Percentiles rank a stretch among this genome's conserved stretches.
Evolutionary conservation across 2,113 vertebrate species (phyloP).

Genomic region (Chinchilla lanigera): DNA sequence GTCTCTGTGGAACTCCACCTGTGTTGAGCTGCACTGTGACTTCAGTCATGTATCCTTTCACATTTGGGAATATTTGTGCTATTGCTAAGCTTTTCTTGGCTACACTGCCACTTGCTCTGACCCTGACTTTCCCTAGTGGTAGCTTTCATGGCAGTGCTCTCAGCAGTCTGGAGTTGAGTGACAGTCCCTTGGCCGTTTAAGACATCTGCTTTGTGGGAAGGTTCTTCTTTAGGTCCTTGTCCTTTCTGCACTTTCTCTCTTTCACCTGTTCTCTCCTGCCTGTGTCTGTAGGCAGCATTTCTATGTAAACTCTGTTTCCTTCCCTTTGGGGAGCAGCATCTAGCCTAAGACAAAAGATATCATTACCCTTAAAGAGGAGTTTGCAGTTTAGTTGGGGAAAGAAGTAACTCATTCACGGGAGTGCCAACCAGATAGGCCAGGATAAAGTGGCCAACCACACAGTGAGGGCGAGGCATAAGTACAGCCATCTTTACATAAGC

Average conservation of each 20-base stretch:
- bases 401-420: neutral
- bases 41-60: neutral
- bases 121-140: neutral
- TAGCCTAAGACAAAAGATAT: neutral
- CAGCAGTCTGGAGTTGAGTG: neutral
- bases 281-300: neutral
- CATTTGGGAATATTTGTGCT: neutral
- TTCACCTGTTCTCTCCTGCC: neutral
- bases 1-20: neutral
- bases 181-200: neutral
- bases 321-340: neutral
- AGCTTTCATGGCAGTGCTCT: neutral
- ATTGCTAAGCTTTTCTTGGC: neutral
- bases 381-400: neutral
- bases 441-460: neutral
- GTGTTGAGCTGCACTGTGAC: neutral
- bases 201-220: neutral
- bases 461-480: neutral
- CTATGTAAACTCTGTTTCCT: neutral
- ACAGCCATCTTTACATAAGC: too few relatives aligned
- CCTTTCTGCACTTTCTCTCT: neutral
- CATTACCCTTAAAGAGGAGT: neutral
- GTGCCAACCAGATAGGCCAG: neutral
- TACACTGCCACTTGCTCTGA: neutral
- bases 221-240: neutral